phyloP scores from a whole-genome alignment of 2,797 vertebrate species.

The Sitta carolinensis region DNA sequence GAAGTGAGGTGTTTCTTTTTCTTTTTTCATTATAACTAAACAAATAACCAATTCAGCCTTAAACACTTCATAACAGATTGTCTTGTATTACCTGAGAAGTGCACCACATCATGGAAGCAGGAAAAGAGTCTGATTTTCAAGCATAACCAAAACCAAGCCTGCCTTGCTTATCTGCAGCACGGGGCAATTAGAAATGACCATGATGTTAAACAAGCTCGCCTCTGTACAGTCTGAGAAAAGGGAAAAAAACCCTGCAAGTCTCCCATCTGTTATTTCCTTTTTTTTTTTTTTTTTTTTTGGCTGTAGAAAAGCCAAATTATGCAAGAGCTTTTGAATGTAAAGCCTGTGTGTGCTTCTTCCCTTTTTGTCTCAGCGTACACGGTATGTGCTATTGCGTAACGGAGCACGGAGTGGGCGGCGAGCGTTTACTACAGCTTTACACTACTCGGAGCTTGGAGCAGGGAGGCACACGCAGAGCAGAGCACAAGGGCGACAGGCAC shows the following conservation, averaged over 20 bases:
- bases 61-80: conserved; percentile 55
- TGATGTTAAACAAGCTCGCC: conserved; percentile 65
- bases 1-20: conserved; percentile 48
- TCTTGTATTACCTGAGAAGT: conserved; percentile 65
- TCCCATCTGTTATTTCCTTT: conserved; percentile 78
- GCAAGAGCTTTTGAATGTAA: conserved; percentile 79
- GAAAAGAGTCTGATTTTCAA: conserved; percentile 54
- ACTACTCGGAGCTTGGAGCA: conserved; percentile 59
- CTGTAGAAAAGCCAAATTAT: conserved; percentile 78
- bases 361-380: conserved; percentile 75
- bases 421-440: conserved; percentile 80
- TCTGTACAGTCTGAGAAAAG: conserved; percentile 73
- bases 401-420: conserved; percentile 70
- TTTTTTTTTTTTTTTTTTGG: conserved; percentile 54
- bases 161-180: conserved; percentile 57
- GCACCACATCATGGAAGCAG: conserved; percentile 54
- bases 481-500: not conserved
- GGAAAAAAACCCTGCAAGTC: conserved; percentile 70
- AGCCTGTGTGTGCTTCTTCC: conserved; percentile 78
- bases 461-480: not conserved
- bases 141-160: conserved; percentile 43
- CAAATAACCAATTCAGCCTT: conserved; percentile 50
- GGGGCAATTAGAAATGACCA: conserved; percentile 71
- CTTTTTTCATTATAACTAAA: conserved; percentile 43
- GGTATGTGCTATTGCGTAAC: conserved; percentile 75